phyloP scores from a whole-genome alignment of 2,888 invertebrate genomes.

The Eupithecia exiguata region DNA sequence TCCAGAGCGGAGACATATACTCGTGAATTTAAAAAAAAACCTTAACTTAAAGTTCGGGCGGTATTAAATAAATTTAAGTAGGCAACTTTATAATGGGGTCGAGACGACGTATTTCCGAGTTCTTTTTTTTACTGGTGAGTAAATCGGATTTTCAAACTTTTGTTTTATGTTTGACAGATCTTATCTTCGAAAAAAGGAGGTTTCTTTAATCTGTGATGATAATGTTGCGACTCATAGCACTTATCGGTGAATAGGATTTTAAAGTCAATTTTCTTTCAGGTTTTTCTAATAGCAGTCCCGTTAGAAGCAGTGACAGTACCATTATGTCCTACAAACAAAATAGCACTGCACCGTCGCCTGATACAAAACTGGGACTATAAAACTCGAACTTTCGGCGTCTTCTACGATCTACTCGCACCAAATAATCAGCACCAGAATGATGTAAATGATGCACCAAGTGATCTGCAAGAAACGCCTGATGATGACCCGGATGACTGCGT shows the following conservation, averaged over 20 bases:
- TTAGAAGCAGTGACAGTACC: conserved; percentile 68
- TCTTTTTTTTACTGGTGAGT: conserved; percentile 35
- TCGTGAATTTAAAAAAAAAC: conserved; percentile 25
- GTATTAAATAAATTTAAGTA: conserved; percentile 8
- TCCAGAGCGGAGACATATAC: conserved; percentile 52
- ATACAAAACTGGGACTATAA: conserved; percentile 50
- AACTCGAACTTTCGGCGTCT: conserved; percentile 67
- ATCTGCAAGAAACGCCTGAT: conserved; percentile 66
- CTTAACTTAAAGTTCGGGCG: background rate
- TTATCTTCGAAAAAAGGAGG: no score
- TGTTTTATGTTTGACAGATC: background rate
- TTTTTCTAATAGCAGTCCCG: conserved; percentile 49
- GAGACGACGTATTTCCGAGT: conserved; percentile 11
- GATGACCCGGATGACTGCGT: conserved; percentile 74
- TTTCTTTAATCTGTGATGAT: no score
- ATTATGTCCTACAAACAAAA: conserved; percentile 76
- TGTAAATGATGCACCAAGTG: conserved; percentile 49
- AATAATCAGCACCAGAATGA: conserved; percentile 46
- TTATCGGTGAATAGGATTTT: background rate
- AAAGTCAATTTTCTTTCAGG: conserved; percentile 46
- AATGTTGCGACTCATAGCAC: background rate
- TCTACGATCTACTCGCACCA: conserved; percentile 62
- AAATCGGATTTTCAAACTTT: no score
- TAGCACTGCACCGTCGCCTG: conserved; percentile 67
- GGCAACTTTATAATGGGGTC: conserved; percentile 26